These are phyloP conservation scores for Aphodius granarius DNA, from an alignment of 2,888 invertebrate species.

Conservation along the genomic window DNA sequence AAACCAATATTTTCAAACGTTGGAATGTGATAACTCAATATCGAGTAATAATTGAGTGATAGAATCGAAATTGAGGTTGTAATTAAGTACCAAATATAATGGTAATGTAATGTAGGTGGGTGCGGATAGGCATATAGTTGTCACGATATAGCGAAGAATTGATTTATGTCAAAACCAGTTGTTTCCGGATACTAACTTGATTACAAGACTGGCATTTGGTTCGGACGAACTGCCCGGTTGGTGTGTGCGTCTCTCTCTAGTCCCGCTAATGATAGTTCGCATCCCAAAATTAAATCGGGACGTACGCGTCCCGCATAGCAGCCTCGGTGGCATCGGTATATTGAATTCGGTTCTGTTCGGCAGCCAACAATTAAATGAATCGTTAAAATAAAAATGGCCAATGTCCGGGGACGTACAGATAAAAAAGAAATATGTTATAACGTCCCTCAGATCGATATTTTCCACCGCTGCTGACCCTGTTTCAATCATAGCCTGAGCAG, in stretches of 20 bases:
- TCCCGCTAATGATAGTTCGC: not conserved
- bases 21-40: no score
- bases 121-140: not conserved
- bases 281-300: not conserved
- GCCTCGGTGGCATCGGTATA: not conserved
- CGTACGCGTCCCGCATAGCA: not conserved
- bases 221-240: not conserved
- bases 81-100: not conserved
- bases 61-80: not conserved
- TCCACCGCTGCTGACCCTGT: constrained; percentile 2
- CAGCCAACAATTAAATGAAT: constrained; percentile 6
- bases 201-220: constrained; percentile 27
- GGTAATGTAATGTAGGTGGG: not conserved
- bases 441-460: constrained; percentile 5
- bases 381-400: constrained; percentile 9
- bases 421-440: constrained; percentile 14
- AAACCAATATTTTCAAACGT: no score
- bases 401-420: not conserved
- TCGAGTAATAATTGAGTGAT: not conserved
- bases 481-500: constrained; percentile 6
- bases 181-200: constrained; percentile 28
- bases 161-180: constrained; percentile 32
- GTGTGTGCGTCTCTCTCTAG: not conserved
- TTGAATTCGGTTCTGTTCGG: not conserved
- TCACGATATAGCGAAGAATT: constrained; percentile 23